phyloP scores from a whole-genome alignment of 1,140 invertebrate genomes.

The Drosophila orosa region DNA sequence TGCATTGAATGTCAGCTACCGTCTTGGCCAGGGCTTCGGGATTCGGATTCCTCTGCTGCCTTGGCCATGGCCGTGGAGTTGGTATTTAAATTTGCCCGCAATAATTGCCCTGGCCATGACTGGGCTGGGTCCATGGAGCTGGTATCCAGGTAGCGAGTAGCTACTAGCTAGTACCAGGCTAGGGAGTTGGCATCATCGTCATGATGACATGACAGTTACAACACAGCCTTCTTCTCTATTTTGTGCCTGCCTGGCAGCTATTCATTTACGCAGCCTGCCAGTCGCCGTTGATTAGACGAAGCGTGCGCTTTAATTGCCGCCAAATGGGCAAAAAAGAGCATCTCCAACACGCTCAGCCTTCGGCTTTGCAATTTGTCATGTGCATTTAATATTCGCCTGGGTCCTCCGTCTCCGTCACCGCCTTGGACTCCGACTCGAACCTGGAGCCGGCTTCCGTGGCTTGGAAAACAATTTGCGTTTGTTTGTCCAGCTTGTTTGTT shows the following conservation, averaged over 20 bases:
- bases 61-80: conserved; percentile 13
- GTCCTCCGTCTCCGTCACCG: conserved; percentile 3
- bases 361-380: conserved; percentile 75
- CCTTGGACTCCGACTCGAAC: background rate
- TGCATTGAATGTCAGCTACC: conserved; percentile 75
- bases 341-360: conserved; percentile 69
- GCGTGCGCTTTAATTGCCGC: conserved; percentile 80
- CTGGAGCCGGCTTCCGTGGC: conserved; percentile 24
- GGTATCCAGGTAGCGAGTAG: background rate
- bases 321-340: conserved; percentile 70
- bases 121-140: conserved; percentile 25
- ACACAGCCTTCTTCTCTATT: conserved; percentile 48
- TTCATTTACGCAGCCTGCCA: conserved; percentile 78
- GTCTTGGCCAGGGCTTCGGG: conserved; percentile 48
- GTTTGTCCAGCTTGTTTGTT: conserved; percentile 81
- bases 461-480: conserved; percentile 76
- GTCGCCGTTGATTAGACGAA: conserved; percentile 80
- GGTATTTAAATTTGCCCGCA: conserved; percentile 79
- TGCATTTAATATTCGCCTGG: conserved; percentile 75
- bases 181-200: conserved; percentile 68
- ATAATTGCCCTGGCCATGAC: conserved; percentile 76
- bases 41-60: conserved; percentile 30
- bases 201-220: conserved; percentile 82
- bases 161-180: conserved; percentile 12
- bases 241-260: conserved; percentile 70